These are phyloP conservation scores for Leptinotarsa lineolata DNA, from an alignment of 1,140 invertebrate species.

Conservation along the genomic window DNA sequence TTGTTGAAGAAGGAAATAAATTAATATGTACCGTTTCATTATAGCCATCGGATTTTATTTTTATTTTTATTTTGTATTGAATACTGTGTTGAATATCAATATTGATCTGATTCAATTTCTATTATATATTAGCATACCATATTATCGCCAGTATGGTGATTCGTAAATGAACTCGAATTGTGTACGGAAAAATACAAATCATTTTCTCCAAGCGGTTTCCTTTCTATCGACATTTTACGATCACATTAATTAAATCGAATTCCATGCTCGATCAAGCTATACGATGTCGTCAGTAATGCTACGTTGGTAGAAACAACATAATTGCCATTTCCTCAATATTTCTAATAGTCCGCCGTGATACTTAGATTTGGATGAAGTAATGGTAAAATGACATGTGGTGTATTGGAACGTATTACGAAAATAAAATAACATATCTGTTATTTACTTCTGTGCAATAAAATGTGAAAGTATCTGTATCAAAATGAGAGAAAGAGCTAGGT, in stretches of 20 bases:
- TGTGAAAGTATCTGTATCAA: constrained; percentile 20
- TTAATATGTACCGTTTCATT: too few species aligned
- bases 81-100: too few species aligned
- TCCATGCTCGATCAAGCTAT: background rate
- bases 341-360: too few species aligned
- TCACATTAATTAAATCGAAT: background rate
- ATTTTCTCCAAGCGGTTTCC: background rate
- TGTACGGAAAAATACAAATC: background rate
- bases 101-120: too few species aligned
- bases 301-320: background rate
- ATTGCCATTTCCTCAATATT: constrained; percentile 12
- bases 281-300: too few species aligned
- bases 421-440: background rate
- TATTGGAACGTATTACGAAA: constrained; percentile 19
- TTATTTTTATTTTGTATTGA: too few species aligned
- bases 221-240: background rate
- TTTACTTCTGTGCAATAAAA: constrained; percentile 13
- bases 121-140: too few species aligned
- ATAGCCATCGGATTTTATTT: too few species aligned
- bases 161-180: too few species aligned
- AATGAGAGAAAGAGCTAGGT: too few species aligned
- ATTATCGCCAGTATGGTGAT: too few species aligned
- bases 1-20: too few species aligned
- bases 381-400: constrained; percentile 14
- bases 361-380: background rate